Evolutionary conservation across 2,888 invertebrate species (phyloP), one percentile per base, ranked within the genome.

Genomic region (Linnaemya vulpina): DNA sequence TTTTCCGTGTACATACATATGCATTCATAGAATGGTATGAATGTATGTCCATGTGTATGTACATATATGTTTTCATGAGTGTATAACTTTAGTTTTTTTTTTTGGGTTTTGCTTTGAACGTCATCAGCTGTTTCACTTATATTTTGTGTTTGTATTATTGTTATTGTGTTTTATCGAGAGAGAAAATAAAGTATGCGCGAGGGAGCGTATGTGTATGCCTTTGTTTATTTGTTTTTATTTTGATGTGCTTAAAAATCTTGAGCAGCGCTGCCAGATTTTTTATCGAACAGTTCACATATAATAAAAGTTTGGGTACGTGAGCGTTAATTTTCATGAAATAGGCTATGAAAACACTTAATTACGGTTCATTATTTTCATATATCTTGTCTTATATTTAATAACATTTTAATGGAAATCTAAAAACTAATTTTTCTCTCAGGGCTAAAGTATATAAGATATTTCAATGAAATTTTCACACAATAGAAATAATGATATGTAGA

Each of bases 71-170:
- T 35, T 65, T 17, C 17, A n/a, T 77, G 40, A 20, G 46, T 70
- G 13, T 65, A 38, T n/a, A 40, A 25, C 13, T 17, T 46, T 51
- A 20, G 22, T 74, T 38, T 63, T 43, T 60, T 40, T 49, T 22
- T 43, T 68, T 77, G 5, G 17, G 74, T 35, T 62, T 51, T 71
- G n/a, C 77, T 83, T 82, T 85, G 78, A 78, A 78, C 85, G 75
- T 82, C 85, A 78, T 85, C 85, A 85, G 85, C 85, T 85, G 85
- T 85, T 85, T 74, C 75, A 43, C 53, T 40, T 49, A 63, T 70
- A 51, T 65, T 74, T 62, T 60, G 49, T 53, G n/a, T 53, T 63
- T 70, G 10, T 62, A 20, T 70, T 67, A 58, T 71, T 74, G 38
- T 62, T 22, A 62, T 77, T 76, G 38, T 71, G 67, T 76, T 68